Base-by-base conservation (phyloP, 2,113 vertebrate species). In the Corythornis madagascariensis region DNA sequence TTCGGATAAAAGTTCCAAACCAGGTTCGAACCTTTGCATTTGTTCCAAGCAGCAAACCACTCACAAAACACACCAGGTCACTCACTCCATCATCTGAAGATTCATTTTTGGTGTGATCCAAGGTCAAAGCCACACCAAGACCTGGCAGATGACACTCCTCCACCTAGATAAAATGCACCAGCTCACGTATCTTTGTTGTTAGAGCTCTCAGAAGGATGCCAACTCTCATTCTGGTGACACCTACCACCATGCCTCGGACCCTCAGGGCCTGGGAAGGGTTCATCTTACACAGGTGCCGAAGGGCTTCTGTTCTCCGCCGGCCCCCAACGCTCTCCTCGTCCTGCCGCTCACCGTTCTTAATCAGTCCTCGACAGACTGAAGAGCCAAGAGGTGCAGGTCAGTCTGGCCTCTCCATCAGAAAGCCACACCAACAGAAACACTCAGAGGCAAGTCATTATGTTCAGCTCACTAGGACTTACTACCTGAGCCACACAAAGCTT, bases 1-100 rank as follows among this genome's bases (percentile, higher is more conserved):
- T 99, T 88, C 99, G 98, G 84, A 99, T 99, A 89, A 99, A 99
- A 97, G 99, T 99, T 89, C 99, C 99, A 97, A 99, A 99, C 99
- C 99, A 99, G 8, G 99, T 99, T 24, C 99, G 98, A 73, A 99
- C 99, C 98, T 99, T 99, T 9, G 98, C 98, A 3, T 99, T 99
- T 56, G 99, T 99, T 67, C 99, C 99, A n/a, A 99, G 98, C 8
- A 99, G 97, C 31, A 99, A 97, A 33, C 99, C 99, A 25, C 99
- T 99, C 83, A 99, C 98, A 76, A 99, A 99, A 57, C 99, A 99
- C 86, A 99, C 99, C 22, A 99, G 97, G 63, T 99, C 99, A 79
- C 99, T 99, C 95, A 99, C 99, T 24, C 98, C 98, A 48, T 99
- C 99, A 29, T 99, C 99, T 16, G 98, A 96, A 65, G 96, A 96